Evolutionary conservation across 2,797 vertebrate genomes (phyloP).

Genomic region (Danio kyathit): DNA sequence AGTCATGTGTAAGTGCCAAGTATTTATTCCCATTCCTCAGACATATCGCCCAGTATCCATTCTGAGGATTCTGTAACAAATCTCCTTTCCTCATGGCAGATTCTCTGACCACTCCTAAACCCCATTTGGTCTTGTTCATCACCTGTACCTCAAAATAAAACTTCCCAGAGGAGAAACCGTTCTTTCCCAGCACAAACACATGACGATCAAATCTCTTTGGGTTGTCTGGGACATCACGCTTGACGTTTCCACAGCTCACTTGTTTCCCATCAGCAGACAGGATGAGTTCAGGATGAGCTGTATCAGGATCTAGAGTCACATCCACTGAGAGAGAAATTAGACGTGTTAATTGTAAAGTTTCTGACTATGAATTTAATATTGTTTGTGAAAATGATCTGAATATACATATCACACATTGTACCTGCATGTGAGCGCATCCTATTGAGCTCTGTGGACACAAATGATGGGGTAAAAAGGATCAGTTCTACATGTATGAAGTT

Average conservation of each 20-base stretch:
- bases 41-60: neutral
- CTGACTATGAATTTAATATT: neutral
- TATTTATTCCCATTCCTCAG: neutral
- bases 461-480: neutral
- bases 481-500: neutral
- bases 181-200: neutral
- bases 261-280: constrained; percentile 10
- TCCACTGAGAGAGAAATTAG: neutral
- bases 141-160: constrained; percentile 14
- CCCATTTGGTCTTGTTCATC: neutral
- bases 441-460: neutral
- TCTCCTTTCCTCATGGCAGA: neutral
- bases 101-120: neutral
- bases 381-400: neutral
- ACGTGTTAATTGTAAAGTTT: neutral
- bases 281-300: too few species aligned
- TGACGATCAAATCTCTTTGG: neutral
- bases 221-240: neutral
- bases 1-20: rapidly evolving
- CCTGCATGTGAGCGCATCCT: neutral
- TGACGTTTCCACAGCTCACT: neutral
- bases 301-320: constrained; percentile 7
- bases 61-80: neutral
- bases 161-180: neutral
- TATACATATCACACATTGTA: neutral